Evolutionary conservation across 1,140 invertebrate species (phyloP).

Genomic region (Drosophila asahinai): DNA sequence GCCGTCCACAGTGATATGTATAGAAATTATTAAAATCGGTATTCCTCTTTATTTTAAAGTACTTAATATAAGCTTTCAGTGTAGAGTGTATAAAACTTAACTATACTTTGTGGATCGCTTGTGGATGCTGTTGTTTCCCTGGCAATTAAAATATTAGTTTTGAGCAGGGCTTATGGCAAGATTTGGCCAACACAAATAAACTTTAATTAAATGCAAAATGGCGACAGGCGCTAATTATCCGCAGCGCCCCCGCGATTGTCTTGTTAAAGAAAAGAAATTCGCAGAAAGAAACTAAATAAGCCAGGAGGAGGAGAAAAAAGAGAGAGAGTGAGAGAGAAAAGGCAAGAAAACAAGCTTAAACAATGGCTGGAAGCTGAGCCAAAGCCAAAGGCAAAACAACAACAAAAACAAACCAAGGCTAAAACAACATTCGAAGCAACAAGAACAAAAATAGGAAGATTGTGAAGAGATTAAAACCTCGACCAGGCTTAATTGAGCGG

Average conservation of each 20-base stretch:
- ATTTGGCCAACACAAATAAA: constrained; percentile 50
- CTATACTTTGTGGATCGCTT: constrained; percentile 8
- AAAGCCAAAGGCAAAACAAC: constrained; percentile 26
- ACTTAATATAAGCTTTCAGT: not conserved
- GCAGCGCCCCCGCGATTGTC: constrained; percentile 15
- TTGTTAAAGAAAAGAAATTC: constrained; percentile 32
- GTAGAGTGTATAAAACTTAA: constrained; percentile 12
- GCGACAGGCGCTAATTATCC: constrained; percentile 72
- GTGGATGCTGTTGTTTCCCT: constrained; percentile 46
- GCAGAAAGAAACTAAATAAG: constrained; percentile 27
- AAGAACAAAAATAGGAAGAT: constrained; percentile 21
- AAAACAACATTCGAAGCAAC: constrained; percentile 35
- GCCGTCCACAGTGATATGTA: no score
- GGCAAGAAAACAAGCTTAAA: constrained; percentile 47
- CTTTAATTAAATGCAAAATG: constrained; percentile 72
- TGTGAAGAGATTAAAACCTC: constrained; percentile 70
- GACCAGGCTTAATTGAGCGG: constrained; percentile 72
- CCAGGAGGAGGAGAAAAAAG: not conserved
- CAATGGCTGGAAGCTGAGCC: constrained; percentile 50
- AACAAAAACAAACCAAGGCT: constrained; percentile 51
- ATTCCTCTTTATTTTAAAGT: no score
- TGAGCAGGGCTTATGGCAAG: constrained; percentile 47
- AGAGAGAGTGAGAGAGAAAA: constrained; percentile 18
- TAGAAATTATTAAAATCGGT: no score
- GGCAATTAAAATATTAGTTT: constrained; percentile 79